These are phyloP conservation scores for Rhinoderma darwinii DNA, from an alignment of 2,113 vertebrate genomes.

Conservation along the genomic window DNA sequence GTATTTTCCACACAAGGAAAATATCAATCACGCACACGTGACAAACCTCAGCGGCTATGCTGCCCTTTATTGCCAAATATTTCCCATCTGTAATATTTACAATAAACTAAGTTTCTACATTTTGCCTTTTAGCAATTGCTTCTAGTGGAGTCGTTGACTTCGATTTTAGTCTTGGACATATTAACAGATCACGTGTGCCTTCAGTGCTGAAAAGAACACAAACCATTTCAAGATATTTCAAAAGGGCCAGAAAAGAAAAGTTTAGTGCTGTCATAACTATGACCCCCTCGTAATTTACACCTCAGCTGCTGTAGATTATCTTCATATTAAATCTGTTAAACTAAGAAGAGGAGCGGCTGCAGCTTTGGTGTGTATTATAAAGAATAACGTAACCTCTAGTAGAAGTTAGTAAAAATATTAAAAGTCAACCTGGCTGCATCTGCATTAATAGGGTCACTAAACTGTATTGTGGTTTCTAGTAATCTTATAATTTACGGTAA, in stretches of 20 bases:
- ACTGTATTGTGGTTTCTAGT: too few relatives aligned
- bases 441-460: too few relatives aligned
- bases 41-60: background rate
- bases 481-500: too few relatives aligned
- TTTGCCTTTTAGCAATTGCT: background rate
- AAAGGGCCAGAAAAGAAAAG: background rate
- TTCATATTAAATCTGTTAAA: too few relatives aligned
- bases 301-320: too few relatives aligned
- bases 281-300: too few relatives aligned
- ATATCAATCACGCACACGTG: background rate
- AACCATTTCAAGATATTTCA: background rate
- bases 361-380: too few relatives aligned
- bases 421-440: too few relatives aligned
- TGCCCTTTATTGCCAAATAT: background rate
- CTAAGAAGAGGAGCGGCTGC: too few relatives aligned
- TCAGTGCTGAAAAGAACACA: background rate
- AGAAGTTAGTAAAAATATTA: too few relatives aligned
- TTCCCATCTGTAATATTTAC: background rate
- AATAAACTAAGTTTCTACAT: background rate
- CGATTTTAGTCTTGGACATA: background rate
- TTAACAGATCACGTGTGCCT: background rate
- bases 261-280: background rate
- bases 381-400: too few relatives aligned
- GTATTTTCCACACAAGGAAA: background rate
- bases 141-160: background rate